Conservation (phyloP, 2,113 vertebrate species). For the Riparia riparia region DNA sequence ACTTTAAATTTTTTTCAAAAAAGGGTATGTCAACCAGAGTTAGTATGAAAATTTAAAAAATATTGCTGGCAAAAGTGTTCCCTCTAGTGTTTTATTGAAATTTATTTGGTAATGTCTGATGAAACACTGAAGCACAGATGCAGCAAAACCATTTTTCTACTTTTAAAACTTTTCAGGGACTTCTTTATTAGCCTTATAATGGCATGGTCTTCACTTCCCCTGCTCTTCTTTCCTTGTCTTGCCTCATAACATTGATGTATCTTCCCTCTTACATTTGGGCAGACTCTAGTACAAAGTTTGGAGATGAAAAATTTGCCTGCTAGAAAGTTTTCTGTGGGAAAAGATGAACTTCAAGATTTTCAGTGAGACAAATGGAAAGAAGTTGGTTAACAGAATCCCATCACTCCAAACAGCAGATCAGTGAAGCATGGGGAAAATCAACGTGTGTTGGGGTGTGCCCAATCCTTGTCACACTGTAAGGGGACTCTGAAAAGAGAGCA, state of each 20-base stretch:
- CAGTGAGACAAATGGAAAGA: background rate
- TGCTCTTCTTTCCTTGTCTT: background rate
- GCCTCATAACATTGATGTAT: slow-evolving; percentile 30
- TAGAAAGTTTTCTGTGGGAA: background rate
- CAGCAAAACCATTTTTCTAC: background rate
- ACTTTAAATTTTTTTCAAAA: background rate
- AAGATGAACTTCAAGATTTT: background rate
- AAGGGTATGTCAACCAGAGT: background rate
- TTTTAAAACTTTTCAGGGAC: slow-evolving; percentile 1
- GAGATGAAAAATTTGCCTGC: background rate
- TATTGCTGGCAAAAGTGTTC: background rate
- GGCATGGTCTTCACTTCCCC: background rate
- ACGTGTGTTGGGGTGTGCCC: background rate
- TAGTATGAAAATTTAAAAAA: background rate
- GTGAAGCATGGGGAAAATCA: background rate
- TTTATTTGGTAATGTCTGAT: background rate
- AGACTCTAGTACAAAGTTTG: background rate
- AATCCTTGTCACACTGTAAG: background rate
- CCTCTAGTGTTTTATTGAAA: background rate
- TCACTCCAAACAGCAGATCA: background rate
- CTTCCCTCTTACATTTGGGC: background rate
- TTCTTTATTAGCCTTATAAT: slow-evolving; percentile 6
- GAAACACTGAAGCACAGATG: background rate
- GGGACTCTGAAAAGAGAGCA: background rate
- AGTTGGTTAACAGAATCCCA: background rate